Conservation (phyloP, 2,888 invertebrate genomes). For the Perizoma affinitatum region DNA sequence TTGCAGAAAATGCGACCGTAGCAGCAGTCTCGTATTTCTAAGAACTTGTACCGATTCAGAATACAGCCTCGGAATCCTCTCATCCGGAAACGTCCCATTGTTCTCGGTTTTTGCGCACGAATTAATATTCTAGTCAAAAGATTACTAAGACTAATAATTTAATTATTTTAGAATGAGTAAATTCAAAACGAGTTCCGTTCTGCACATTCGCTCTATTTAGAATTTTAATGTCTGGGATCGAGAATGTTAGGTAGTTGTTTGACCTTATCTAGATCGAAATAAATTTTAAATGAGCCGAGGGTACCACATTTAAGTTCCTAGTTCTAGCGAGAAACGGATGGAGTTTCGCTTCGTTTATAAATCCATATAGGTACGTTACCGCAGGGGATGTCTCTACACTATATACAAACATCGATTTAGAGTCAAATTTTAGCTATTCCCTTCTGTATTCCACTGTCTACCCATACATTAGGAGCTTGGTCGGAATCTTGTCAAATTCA, state of each 20-base stretch:
- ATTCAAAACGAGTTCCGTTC: no score
- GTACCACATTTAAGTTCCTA: background rate
- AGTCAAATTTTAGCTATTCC: no score
- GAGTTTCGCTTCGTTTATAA: no score
- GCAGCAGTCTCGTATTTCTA: constrained; percentile 17
- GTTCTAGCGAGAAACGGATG: no score
- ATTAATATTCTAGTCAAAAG: constrained; percentile 30
- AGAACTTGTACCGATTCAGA: constrained; percentile 26
- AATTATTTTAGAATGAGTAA: background rate
- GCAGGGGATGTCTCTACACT: no score
- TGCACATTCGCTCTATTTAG: no score
- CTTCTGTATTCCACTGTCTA: no score
- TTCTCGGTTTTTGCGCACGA: constrained; percentile 43
- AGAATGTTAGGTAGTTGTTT: background rate
- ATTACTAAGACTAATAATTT: background rate
- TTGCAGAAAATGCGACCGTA: constrained; percentile 9
- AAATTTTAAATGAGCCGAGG: background rate
- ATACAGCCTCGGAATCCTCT: constrained; percentile 31
- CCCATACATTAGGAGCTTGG: no score
- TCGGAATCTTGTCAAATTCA: no score
- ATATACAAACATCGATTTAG: no score
- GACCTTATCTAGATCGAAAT: background rate
- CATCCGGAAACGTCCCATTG: constrained; percentile 43
- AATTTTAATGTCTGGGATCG: background rate
- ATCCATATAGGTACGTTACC: no score